Evolutionary conservation across 35 echinoderm and acorn worm species (phyloP), one percentile per base, ranked within the genome.

Genomic region (Nesometra sesokonis): DNA sequence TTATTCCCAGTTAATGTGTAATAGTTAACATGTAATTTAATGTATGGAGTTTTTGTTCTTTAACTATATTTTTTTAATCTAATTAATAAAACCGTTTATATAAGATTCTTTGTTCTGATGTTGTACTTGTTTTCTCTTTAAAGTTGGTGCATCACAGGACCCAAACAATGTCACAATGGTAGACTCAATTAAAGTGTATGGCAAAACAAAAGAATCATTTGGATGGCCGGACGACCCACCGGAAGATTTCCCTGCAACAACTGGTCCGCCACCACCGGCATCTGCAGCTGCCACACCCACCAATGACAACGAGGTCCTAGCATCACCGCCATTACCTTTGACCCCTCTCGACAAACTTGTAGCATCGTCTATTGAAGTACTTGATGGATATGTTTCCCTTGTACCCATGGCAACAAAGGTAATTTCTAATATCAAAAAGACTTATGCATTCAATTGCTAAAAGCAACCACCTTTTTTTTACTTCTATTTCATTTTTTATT

Each of bases 171-270:
- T 99, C 21, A 99, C 96, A 15, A 99, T 99, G 93, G 96, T 99
- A 17, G 96, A 99, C 52, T 99, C 96, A 8, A 99, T 99, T 82
- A 93, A 94, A 87, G 96, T 99, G 38, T 99, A 99, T 82, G 90
- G 96, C 77, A 99, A 94, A 34, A 99, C 96, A 29, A 99, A 99
- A 67, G 96, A 99, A 32, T 85, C 87, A 32, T 99, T 99, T 84
- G 93, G 90, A 34, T 99, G 96, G 96, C 90, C 93, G 31, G 96
- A 99, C 80, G 96, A 99, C 77, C 92, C 92, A 33, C 92, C 90
- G 30, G 96, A 99, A 30, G 96, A 99, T 36, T 99, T 99, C 85
- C 86, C 93, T 40, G 82, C 89, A 34, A 86, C 90, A 80, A 89
- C 96, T 35, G 86, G 85, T 5, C 32, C 37, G 57, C 85, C 67